Evolutionary conservation across 2,888 invertebrate species (phyloP).

Genomic region (Drosophila mimica): DNA sequence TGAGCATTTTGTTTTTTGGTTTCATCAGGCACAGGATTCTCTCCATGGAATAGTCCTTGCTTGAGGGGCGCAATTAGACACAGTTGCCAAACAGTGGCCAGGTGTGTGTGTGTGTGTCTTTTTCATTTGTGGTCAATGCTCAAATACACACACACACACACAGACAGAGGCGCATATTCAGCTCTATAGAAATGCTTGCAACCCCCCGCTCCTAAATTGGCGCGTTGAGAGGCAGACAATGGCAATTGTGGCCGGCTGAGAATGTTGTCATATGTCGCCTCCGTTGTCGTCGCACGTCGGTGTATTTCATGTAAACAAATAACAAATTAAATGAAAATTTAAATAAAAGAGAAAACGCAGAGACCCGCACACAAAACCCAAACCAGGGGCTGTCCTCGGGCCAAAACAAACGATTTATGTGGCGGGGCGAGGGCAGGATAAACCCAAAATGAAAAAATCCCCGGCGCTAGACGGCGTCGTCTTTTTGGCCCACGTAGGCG

Average conservation of each 20-base stretch:
- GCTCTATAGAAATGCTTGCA: constrained; percentile 5
- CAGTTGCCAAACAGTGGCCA: constrained; percentile 71
- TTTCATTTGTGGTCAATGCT: constrained; percentile 62
- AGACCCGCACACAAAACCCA: constrained; percentile 42
- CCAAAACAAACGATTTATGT: constrained; percentile 73
- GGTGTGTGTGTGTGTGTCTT: constrained; percentile 57
- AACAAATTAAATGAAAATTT: constrained; percentile 82
- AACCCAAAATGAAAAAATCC: constrained; percentile 48
- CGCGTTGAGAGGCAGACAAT: constrained; percentile 70
- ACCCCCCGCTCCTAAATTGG: constrained; percentile 9
- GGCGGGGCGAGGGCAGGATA: constrained; percentile 67
- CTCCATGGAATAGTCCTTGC: constrained; percentile 32
- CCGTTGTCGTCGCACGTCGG: constrained; percentile 69
- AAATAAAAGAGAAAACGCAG: constrained; percentile 63
- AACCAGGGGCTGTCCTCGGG: constrained; percentile 46
- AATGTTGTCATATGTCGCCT: constrained; percentile 81
- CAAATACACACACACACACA: constrained; percentile 30
- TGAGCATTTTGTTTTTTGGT: constrained; percentile 7
- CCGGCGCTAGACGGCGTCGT: constrained; percentile 63
- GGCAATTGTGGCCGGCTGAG: constrained; percentile 78
- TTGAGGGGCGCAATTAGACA: constrained; percentile 63
- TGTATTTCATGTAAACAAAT: constrained; percentile 81
- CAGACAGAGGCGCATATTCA: constrained; percentile 1
- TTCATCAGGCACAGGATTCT: constrained; percentile 3
- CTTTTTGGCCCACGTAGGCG: constrained; percentile 78